Evolutionary conservation across 2,888 invertebrate species (phyloP).

Genomic region (Phaedon cochleariae): DNA sequence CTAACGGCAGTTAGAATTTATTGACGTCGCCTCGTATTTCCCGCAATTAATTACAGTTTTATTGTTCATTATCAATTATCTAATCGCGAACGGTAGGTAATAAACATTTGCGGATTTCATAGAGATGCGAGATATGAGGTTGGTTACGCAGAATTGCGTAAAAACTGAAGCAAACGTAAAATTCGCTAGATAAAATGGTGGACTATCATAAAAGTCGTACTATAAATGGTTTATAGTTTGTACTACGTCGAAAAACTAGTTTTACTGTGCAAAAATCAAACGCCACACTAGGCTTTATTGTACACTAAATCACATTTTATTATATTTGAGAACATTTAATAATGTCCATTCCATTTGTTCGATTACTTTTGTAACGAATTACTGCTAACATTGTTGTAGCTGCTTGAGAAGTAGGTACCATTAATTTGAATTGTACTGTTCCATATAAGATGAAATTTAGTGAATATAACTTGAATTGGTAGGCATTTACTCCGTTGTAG

Average conservation of each 20-base stretch:
- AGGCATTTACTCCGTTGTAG: slow-evolving; percentile 38
- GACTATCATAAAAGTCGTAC: slow-evolving; percentile 41
- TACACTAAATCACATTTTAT: slow-evolving; percentile 44
- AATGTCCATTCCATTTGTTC: slow-evolving; percentile 33
- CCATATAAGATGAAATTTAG: slow-evolving; percentile 30
- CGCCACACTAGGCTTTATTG: slow-evolving; percentile 40
- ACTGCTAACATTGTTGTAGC: slow-evolving; percentile 31
- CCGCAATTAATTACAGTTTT: slow-evolving; percentile 13
- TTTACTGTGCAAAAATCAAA: slow-evolving; percentile 35
- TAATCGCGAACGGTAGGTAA: slow-evolving; percentile 13
- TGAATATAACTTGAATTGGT: slow-evolving; percentile 36
- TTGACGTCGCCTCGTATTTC: slow-evolving; percentile 8
- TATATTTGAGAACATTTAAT: slow-evolving; percentile 42
- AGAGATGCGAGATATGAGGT: slow-evolving; percentile 16
- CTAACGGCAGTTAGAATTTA: slow-evolving; percentile 3
- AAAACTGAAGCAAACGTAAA: slow-evolving; percentile 34
- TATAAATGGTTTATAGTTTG: slow-evolving; percentile 40
- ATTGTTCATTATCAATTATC: slow-evolving; percentile 26
- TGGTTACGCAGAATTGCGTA: slow-evolving; percentile 20
- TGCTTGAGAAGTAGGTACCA: slow-evolving; percentile 25
- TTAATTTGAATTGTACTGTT: slow-evolving; percentile 34
- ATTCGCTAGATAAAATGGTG: slow-evolving; percentile 40
- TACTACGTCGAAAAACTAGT: slow-evolving; percentile 37
- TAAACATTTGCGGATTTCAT: slow-evolving; percentile 12
- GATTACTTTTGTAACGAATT: slow-evolving; percentile 33